Conservation (phyloP, 2,888 invertebrate species). For the Agonum fuliginosum region DNA sequence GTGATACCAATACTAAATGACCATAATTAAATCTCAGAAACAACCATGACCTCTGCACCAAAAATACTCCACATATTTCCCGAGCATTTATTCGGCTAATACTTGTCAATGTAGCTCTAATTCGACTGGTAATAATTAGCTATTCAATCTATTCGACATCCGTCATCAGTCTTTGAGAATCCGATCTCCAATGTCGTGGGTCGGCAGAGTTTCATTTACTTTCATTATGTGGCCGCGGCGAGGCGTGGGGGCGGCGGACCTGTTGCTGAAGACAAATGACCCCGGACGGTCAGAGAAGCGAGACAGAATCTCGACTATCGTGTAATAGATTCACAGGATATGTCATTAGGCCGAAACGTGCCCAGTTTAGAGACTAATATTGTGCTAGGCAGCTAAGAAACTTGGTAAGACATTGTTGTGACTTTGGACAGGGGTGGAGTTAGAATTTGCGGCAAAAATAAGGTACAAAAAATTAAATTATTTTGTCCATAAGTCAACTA, state of each 20-base stretch:
- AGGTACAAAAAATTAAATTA: too few relatives aligned
- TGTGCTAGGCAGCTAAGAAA: constrained; percentile 18
- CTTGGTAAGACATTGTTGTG: too few relatives aligned
- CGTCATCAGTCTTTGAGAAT: constrained; percentile 8
- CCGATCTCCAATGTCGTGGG: background rate
- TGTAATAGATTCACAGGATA: constrained; percentile 56
- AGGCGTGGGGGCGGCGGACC: constrained; percentile 20
- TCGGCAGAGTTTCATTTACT: constrained; percentile 11
- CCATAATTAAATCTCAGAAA: too few relatives aligned
- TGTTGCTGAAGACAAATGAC: constrained; percentile 58
- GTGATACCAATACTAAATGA: too few relatives aligned
- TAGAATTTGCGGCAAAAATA: too few relatives aligned
- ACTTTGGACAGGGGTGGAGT: too few relatives aligned
- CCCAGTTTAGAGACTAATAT: constrained; percentile 47
- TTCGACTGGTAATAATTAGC: background rate
- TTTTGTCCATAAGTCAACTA: too few relatives aligned
- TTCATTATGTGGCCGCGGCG: constrained; percentile 11
- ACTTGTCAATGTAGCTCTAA: background rate
- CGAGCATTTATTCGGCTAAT: too few relatives aligned
- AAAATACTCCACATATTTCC: background rate
- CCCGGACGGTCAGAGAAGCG: constrained; percentile 46
- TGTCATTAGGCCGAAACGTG: constrained; percentile 48
- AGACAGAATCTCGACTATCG: constrained; percentile 52
- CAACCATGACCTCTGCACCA: too few relatives aligned
- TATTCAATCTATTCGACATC: background rate